Evolutionary conservation across 2,888 invertebrate genomes (phyloP).

Genomic region (Pristionchus fissidentatus): DNA sequence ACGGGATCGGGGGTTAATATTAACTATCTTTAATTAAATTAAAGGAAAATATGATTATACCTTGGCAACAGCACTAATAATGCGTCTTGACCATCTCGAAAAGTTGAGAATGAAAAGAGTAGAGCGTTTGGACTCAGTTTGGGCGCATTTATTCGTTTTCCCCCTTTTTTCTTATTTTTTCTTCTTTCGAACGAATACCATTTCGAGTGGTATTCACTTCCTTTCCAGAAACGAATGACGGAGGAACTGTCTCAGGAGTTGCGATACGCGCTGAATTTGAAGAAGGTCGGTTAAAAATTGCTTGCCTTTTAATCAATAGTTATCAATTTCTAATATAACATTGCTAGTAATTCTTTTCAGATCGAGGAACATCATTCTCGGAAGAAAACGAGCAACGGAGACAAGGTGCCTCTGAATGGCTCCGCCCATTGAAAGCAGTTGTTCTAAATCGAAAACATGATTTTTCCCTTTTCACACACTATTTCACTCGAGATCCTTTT

Average conservation of each 20-base stretch:
- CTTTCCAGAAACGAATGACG: slow-evolving; percentile 58
- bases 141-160: background rate
- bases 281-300: slow-evolving; percentile 50
- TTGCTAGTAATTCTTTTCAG: slow-evolving; percentile 15
- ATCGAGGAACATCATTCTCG: slow-evolving; percentile 54
- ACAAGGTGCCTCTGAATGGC: slow-evolving; percentile 30
- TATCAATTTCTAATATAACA: background rate
- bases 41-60: too few relatives aligned
- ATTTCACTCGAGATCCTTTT: too few relatives aligned
- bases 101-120: background rate
- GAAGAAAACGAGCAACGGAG: slow-evolving; percentile 25
- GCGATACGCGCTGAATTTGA: slow-evolving; percentile 66
- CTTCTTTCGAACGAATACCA: too few relatives aligned
- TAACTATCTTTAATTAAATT: too few relatives aligned
- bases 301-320: background rate
- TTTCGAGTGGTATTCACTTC: background rate
- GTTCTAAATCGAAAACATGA: too few relatives aligned
- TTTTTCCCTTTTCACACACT: too few relatives aligned
- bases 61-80: too few relatives aligned
- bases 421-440: background rate
- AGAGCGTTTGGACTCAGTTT: background rate
- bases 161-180: too few relatives aligned
- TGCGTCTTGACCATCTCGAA: background rate
- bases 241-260: slow-evolving; percentile 64
- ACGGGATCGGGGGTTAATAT: slow-evolving; percentile 61